Percentiles rank a stretch among this genome's conserved stretches.
Conservation (phyloP, 1,140 invertebrate species). For the Latrodectus geometricus region DNA sequence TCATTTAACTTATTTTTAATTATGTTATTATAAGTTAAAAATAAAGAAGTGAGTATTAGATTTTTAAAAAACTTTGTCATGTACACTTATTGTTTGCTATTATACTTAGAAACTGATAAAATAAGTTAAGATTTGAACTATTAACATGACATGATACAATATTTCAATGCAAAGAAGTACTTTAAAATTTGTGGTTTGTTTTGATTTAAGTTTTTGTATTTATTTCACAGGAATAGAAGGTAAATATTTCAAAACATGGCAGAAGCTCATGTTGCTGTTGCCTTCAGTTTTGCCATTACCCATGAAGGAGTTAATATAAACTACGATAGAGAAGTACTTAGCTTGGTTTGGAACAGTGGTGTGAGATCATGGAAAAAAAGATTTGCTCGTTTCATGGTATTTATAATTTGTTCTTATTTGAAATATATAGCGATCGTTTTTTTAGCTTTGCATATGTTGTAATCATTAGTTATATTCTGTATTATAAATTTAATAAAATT, state of each 20-base stretch:
- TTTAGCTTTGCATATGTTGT: too few species aligned
- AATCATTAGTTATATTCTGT: too few species aligned
- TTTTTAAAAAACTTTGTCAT: not conserved
- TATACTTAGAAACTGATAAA: not conserved
- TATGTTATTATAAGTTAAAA: not conserved
- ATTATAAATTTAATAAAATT: too few species aligned
- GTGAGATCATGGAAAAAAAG: constrained; percentile 94
- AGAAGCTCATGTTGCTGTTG: constrained; percentile 97
- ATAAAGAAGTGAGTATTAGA: too few species aligned
- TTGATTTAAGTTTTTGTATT: not conserved
- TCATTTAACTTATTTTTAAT: not conserved
- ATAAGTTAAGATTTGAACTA: not conserved
- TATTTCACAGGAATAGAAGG: constrained; percentile 8
- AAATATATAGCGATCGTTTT: too few species aligned
- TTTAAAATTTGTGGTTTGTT: not conserved
- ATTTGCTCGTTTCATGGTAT: constrained; percentile 84
- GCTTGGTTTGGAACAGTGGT: constrained; percentile 91
- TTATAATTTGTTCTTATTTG: too few species aligned
- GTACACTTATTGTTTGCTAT: not conserved
- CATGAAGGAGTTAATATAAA: constrained; percentile 98
- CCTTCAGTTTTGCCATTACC: constrained; percentile 96
- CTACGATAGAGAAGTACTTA: constrained; percentile 93
- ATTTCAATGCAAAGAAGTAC: not conserved
- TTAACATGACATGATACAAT: not conserved
- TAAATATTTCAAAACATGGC: constrained; percentile 78